Evolutionary conservation across 2,797 vertebrate species (phyloP), one percentile per base, ranked within the genome.

Genomic region (Myotis vivesi): DNA sequence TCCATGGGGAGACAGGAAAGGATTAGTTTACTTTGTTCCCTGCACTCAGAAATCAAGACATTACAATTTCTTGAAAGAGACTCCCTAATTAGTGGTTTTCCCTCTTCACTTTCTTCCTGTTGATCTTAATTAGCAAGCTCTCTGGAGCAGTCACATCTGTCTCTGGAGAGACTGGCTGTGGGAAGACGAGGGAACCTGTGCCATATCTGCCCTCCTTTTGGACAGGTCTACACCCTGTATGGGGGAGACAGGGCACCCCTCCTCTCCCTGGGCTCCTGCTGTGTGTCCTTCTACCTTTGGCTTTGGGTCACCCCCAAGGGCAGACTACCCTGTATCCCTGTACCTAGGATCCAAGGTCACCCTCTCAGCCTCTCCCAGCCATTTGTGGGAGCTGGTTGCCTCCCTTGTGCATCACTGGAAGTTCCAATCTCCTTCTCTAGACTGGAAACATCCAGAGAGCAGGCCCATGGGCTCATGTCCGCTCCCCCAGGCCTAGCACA

Each of bases 221-320:
- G 19, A 33, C 6, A 22, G 25, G 17, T 17, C 6, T 41, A 5
- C 4, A 22, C 8, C 7, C 9, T 0, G 0, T 16, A 69, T 30
- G 1, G 15, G 0, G n/a, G 28, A 10, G 19, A 10, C 3, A 23
- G 49, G 28, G 44, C 1, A 8, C 12, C 12, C 23, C 51, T 19
- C 57, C 20, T 51, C 23, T 17, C 2, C 13, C 3, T 41, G 1
- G 33, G 17, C 46, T 38, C 9, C 23, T 12, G 13, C n/a, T 17
- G 6, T 12, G 6, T 7, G 2, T 62, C 77, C 36, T 5, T 51
- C 49, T 30, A 15, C 3, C 13, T 28, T 41, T 1, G 1, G 23
- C 7, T 75, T 46, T 25, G 8, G 41, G 41, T 22, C n/a, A 77
- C 6, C 0, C 0, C 28, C 13, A 2, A n/a, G 19, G 38, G 3